Conservation (phyloP, 2,113 vertebrate species). For the Geococcyx californianus region DNA sequence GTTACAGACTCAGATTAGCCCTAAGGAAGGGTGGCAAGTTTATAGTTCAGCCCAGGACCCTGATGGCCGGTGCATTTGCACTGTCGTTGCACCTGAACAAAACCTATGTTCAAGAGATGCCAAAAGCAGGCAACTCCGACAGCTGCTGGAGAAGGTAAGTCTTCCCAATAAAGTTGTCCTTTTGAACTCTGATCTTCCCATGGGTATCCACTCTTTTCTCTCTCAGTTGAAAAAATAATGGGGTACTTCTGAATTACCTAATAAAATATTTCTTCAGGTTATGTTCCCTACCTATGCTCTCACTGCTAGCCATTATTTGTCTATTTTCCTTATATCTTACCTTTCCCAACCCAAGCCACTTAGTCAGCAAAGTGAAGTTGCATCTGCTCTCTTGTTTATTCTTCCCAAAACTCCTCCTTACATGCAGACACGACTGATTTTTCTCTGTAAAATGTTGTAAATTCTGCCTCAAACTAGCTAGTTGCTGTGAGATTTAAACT, state of each 20-base stretch:
- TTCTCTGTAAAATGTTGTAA: background rate
- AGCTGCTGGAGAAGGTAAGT: constrained; percentile 96
- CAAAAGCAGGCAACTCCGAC: constrained; percentile 93
- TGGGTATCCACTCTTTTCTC: background rate
- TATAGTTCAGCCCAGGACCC: constrained; percentile 98
- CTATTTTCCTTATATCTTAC: background rate
- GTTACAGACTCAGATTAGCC: constrained; percentile 90
- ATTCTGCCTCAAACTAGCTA: background rate
- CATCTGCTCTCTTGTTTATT: background rate
- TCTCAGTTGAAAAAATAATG: background rate
- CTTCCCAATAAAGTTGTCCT: background rate
- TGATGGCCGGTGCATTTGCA: constrained; percentile 96
- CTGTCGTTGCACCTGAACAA: constrained; percentile 96
- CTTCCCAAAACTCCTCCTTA: background rate
- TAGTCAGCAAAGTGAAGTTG: background rate
- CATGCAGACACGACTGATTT: background rate
- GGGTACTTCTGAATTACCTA: background rate
- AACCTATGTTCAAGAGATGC: constrained; percentile 96
- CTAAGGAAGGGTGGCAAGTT: constrained; percentile 98
- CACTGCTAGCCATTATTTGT: background rate
- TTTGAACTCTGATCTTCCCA: background rate
- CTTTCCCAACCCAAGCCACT: background rate
- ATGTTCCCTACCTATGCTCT: background rate
- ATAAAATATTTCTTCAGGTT: background rate
- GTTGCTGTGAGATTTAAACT: background rate